phyloP scores from a whole-genome alignment of 2,113 vertebrate genomes.

The Pseudolaguvia tuberculata region DNA sequence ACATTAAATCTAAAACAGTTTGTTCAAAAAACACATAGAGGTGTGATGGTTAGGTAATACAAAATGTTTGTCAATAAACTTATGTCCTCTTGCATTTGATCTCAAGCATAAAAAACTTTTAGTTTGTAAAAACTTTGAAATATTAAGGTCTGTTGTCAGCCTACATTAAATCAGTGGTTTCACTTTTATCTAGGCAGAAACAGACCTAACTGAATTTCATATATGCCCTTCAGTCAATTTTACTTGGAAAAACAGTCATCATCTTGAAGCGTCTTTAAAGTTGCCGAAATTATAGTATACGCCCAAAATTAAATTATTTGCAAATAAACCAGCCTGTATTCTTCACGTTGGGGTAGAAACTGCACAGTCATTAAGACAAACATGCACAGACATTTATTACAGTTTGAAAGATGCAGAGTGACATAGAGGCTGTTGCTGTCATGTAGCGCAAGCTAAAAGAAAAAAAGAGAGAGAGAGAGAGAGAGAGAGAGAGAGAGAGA shows the following conservation, averaged over 20 bases:
- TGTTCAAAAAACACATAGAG: too few relatives aligned
- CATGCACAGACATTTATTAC: neutral
- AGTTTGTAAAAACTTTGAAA: neutral
- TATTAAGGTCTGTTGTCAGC: neutral
- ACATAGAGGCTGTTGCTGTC: neutral
- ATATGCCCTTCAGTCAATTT: neutral
- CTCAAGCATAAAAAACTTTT: too few relatives aligned
- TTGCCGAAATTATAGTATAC: neutral
- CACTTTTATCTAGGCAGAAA: neutral
- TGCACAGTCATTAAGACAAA: neutral
- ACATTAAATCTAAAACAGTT: too few relatives aligned
- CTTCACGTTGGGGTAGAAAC: neutral
- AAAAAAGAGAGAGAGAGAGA: too few relatives aligned
- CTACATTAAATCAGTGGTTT: neutral
- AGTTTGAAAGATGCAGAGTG: neutral
- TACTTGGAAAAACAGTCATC: neutral
- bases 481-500: too few relatives aligned
- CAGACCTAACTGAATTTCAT: neutral
- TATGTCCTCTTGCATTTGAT: too few relatives aligned
- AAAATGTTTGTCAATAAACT: too few relatives aligned
- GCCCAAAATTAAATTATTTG: neutral
- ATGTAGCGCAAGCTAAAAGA: neutral
- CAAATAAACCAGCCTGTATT: neutral
- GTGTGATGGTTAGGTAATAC: too few relatives aligned
- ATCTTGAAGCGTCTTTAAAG: neutral